A percentile compares a stretch with the other conserved stretches of the same genome.
Evolutionary conservation across 2,797 vertebrate genomes (phyloP).

Genomic region (Thalassophryne amazonica): DNA sequence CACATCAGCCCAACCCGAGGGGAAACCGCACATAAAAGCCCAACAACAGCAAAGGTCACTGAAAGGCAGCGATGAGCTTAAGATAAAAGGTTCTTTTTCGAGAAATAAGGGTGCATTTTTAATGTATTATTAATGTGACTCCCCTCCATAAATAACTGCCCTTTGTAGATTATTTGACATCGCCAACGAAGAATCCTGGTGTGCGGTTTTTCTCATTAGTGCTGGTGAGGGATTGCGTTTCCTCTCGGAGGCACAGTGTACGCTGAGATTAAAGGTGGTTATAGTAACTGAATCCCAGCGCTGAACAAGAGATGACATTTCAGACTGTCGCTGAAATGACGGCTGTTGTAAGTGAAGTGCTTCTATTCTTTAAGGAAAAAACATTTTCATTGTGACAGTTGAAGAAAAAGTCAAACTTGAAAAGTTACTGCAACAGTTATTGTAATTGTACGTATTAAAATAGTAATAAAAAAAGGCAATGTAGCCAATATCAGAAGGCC

Average conservation of each 20-base stretch:
- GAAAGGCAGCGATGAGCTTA: background rate
- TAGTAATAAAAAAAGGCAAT: too few relatives aligned
- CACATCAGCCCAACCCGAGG: background rate
- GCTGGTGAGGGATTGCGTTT: slow-evolving; percentile 13
- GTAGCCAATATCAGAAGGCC: too few relatives aligned
- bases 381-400: too few relatives aligned
- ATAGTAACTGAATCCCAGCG: slow-evolving; percentile 38
- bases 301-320: slow-evolving; percentile 5
- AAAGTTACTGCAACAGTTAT: too few relatives aligned
- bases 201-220: slow-evolving; percentile 19
- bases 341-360: too few relatives aligned
- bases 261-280: slow-evolving; percentile 24
- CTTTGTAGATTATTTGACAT: slow-evolving; percentile 14
- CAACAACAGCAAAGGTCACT: slow-evolving; percentile 20
- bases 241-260: background rate
- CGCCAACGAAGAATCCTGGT: background rate
- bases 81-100: background rate
- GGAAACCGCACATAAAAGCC: background rate
- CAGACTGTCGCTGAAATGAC: background rate
- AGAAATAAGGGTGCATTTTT: slow-evolving; percentile 7
- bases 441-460: too few relatives aligned
- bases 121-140: slow-evolving; percentile 17
- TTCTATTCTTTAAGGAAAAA: too few relatives aligned
- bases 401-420: too few relatives aligned
- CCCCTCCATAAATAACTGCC: slow-evolving; percentile 13